phyloP scores from a whole-genome alignment of 2,797 vertebrate genomes.

The Coregonus sp. region DNA sequence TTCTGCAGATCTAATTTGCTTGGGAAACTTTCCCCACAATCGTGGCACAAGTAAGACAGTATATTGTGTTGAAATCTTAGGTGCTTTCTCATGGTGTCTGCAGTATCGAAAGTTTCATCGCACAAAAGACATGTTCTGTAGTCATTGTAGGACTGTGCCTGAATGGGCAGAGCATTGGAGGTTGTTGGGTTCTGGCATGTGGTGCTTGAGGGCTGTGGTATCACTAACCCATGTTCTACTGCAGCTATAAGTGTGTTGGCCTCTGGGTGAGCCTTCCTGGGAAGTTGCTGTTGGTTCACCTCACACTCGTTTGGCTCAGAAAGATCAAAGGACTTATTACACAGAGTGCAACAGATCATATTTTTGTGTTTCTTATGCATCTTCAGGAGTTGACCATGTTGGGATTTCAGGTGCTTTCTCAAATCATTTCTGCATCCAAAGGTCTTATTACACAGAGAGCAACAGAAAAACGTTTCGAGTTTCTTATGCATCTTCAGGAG shows the following conservation, averaged over 20 bases:
- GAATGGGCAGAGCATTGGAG: background rate
- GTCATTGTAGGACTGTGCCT: background rate
- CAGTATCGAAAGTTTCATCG: background rate
- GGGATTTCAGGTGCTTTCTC: background rate
- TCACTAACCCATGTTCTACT: background rate
- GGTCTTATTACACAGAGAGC: background rate
- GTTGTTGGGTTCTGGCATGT: background rate
- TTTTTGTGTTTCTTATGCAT: background rate
- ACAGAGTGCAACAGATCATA: background rate
- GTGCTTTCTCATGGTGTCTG: background rate
- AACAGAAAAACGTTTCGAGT: background rate
- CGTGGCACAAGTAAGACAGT: background rate
- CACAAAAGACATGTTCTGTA: constrained; percentile 1
- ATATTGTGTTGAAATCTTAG: background rate
- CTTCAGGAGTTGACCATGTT: background rate
- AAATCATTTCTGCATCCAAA: background rate
- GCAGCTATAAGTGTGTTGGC: background rate
- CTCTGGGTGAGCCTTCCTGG: background rate
- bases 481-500: background rate
- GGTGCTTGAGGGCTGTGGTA: background rate
- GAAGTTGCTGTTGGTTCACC: background rate
- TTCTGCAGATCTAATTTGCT: background rate
- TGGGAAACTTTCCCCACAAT: background rate
- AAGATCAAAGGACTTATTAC: background rate
- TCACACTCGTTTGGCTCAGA: background rate